Evolutionary conservation across 2,113 vertebrate species (phyloP).

Genomic region (Scytalopus superciliaris): DNA sequence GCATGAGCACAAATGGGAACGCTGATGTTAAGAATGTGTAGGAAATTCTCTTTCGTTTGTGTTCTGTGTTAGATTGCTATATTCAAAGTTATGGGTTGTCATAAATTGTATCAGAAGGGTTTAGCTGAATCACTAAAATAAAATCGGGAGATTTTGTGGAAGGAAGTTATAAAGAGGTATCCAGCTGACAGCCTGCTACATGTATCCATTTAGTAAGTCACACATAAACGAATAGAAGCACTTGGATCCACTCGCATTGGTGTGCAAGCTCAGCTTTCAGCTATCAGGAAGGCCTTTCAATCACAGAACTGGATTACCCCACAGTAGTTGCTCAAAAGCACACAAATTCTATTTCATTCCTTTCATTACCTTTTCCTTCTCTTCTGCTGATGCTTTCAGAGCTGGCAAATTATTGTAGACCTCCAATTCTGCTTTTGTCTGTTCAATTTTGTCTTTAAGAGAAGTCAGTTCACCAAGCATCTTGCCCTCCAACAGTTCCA

Average conservation of each 20-base stretch:
- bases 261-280: background rate
- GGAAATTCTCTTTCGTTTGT: background rate
- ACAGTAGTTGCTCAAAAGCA: background rate
- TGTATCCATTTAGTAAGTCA: background rate
- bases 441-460: conserved; percentile 83
- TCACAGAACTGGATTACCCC: background rate
- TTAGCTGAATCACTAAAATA: background rate
- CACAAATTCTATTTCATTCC: background rate
- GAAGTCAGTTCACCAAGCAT: conserved; percentile 84
- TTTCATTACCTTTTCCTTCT: conserved; percentile 85
- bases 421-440: conserved; percentile 80
- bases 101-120: background rate
- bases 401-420: conserved; percentile 86
- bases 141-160: background rate
- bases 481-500: conserved; percentile 92
- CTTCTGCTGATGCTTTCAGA: conserved; percentile 83
- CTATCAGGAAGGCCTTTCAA: background rate
- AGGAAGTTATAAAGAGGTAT: background rate
- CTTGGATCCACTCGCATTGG: background rate
- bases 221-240: background rate
- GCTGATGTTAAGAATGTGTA: background rate
- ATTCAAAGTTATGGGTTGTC: background rate
- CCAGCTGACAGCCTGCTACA: background rate
- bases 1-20: background rate
- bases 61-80: background rate